Evolutionary conservation across 2,797 vertebrate genomes (phyloP), one percentile per base, ranked within the genome.

Genomic region (Simalia tracyae): DNA sequence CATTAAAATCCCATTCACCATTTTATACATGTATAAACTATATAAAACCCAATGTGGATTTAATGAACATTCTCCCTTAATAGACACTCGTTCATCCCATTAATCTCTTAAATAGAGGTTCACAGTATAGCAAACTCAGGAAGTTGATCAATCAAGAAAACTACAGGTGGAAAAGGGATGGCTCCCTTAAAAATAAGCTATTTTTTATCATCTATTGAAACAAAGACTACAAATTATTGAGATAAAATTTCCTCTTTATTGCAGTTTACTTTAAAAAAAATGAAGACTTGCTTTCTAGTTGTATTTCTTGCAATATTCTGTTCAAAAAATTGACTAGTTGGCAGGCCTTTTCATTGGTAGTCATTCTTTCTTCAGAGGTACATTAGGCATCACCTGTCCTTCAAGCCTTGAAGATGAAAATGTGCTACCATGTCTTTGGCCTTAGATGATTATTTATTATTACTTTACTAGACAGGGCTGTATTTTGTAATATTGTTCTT

Each of bases 281-380:
- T 5, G 46, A 64, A 60, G 66, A 26, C 15, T n/a, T 86, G 22
- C 59, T 89, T 92, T 86, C 26, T 72, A 24, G 36, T 11, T 31
- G 8, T 17, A 3, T 64, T 76, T 91, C 90, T 60, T 90, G 90
- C 94, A 87, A 66, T 59, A 90, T 26, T 17, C 36, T 50, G 9
- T 46, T 26, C 66, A 59, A 76, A 68, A 5, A 9, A 93, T 95
- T 91, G 89, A 93, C 88, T 94, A 94, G 91, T 17, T 31, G 12
- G n/a, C n/a, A 72, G 31, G n/a, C 2, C 68, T 72, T 36, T 72
- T 72, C 31, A 72, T 72, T 36, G 36, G 5, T 72, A 72, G 68
- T n/a, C 68, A 36, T 17, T 36, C 14, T 72, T 19, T 14, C 68
- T 17, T 81, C 3, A 22, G 17, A 17, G 6, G 6, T 76, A 76